Percentiles rank a stretch among this genome's conserved stretches.
phyloP scores from a whole-genome alignment of 2,113 vertebrate genomes.

The Telmatochromis sp. region DNA sequence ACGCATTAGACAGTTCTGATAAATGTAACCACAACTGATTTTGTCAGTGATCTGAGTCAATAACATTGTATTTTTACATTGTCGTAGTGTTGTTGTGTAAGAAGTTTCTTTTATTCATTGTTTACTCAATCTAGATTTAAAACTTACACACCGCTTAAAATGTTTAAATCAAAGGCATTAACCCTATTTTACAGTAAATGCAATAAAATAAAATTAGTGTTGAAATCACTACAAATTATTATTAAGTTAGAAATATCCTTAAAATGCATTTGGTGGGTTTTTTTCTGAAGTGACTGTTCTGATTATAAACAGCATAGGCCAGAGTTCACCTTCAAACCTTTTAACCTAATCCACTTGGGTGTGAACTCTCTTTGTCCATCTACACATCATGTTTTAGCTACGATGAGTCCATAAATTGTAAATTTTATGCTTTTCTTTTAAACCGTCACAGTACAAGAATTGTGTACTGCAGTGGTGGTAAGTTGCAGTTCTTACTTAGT shows the following conservation, averaged over 20 bases:
- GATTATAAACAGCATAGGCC: neutral
- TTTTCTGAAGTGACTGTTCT: neutral
- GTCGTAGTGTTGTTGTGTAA: neutral
- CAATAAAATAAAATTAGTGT: neutral
- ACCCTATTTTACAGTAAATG: neutral
- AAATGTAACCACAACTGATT: neutral
- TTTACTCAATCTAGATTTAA: neutral
- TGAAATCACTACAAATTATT: neutral
- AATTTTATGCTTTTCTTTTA: neutral
- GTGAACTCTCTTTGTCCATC: neutral
- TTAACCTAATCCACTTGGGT: neutral
- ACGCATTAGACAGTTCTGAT: neutral
- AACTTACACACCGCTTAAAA: neutral
- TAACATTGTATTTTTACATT: neutral
- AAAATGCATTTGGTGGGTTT: neutral
- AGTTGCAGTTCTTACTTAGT: neutral
- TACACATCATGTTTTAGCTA: neutral
- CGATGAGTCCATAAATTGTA: neutral
- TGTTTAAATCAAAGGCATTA: neutral
- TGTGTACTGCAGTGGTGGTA: neutral
- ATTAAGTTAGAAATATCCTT: neutral
- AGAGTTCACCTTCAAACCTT: neutral
- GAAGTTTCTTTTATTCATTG: neutral
- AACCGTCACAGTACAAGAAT: neutral
- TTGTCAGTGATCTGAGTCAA: neutral